phyloP scores from a whole-genome alignment of 2,797 vertebrate species.

The Eleutherodactylus coqui region DNA sequence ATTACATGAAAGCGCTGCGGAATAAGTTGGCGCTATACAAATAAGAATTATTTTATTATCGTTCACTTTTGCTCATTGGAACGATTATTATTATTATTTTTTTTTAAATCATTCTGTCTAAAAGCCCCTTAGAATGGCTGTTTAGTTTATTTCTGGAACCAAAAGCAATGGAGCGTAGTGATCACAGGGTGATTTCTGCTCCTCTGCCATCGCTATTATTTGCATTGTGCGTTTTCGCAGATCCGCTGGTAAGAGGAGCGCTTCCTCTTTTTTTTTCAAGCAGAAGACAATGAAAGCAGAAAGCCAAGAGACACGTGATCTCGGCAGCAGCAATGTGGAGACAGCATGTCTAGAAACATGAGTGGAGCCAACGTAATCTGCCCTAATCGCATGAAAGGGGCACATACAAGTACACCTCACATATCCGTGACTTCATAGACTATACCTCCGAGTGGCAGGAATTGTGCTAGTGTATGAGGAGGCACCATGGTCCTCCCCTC shows the following conservation, averaged over 20 bases:
- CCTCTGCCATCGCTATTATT: neutral
- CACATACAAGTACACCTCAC: neutral
- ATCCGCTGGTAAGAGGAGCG: neutral
- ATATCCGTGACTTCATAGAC: neutral
- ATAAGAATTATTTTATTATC: too few relatives aligned
- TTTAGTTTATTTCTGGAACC: neutral
- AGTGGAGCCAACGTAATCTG: conserved; percentile 18
- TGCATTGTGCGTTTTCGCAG: neutral
- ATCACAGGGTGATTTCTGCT: neutral
- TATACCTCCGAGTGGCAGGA: neutral
- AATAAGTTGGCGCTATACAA: too few relatives aligned
- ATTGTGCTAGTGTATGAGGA: neutral
- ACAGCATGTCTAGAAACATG: conserved; percentile 37
- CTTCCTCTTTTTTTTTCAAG: conserved; percentile 16
- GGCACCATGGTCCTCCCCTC: neutral
- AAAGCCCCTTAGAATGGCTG: neutral
- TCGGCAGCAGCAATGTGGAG: conserved; percentile 30
- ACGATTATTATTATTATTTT: too few relatives aligned
- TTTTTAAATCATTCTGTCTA: too few relatives aligned
- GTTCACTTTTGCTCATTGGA: too few relatives aligned
- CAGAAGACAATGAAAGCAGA: conserved; percentile 20
- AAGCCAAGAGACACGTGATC: conserved; percentile 32
- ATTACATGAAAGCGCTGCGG: too few relatives aligned
- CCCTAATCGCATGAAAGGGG: conserved; percentile 1
- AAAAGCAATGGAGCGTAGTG: neutral